Base-by-base conservation (phyloP, 2,888 invertebrate species). In the Caenorhabditis virilis region DNA sequence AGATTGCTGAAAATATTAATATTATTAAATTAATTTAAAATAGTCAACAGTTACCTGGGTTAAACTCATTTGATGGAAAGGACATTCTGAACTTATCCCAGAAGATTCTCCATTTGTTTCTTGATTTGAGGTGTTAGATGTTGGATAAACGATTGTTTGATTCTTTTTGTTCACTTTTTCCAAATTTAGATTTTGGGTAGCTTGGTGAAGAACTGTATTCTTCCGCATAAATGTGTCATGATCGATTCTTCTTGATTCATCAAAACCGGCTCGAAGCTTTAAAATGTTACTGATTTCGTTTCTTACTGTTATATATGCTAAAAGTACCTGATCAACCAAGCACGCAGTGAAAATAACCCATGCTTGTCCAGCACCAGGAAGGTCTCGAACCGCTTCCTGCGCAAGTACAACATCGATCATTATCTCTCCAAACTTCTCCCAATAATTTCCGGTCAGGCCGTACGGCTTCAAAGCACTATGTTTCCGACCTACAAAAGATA, bases 271-370 rank as follows among this genome's bases (percentile, higher is more conserved):
- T 20, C 79, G 66, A 55, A 79, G 61, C 72, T 74, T 52, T 47
- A 62, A 58, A 33, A 43, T n/a, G n/a, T n/a, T n/a, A n/a, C n/a
- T n/a, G n/a, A n/a, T n/a, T n/a, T n/a, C n/a, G n/a, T n/a, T n/a
- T n/a, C n/a, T n/a, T n/a, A n/a, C n/a, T n/a, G n/a, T n/a, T n/a
- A n/a, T n/a, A n/a, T n/a, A n/a, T n/a, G n/a, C n/a, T n/a, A n/a
- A n/a, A n/a, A n/a, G 15, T 62, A 72, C 75, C 62, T 80, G 82
- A 67, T 82, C 82, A 13, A 82, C 77, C 3, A 82, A 41, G 58
- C 82, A 82, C 1, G 82, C 82, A 0, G 79, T 80, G 53, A 82
- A 66, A 18, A 82, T 77, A 5, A 82, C 82, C 82, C 82, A 82
- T 2, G 82, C 82, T 38, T 82, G 82, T 7, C 79, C 80, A 23